A percentile compares a stretch with the other conserved stretches of the same genome.
These are phyloP conservation scores for Toxotes chatareus DNA, from an alignment of 2,113 vertebrate genomes.

Conservation along the genomic window DNA sequence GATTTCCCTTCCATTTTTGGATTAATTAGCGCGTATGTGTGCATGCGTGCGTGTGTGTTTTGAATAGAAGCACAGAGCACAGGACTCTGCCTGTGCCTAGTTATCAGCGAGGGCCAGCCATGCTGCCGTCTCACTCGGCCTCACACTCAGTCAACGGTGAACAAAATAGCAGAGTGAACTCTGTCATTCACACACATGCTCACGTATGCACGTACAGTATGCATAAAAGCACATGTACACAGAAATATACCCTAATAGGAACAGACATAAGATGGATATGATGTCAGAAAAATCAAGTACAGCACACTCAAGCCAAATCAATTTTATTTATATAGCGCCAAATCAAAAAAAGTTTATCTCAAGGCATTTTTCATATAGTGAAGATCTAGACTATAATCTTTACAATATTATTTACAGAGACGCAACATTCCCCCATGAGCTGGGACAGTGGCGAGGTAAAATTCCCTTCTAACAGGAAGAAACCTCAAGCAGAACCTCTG, in stretches of 20 bases:
- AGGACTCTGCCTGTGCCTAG: conserved; percentile 55
- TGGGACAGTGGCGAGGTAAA: too few species aligned
- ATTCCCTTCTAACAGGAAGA: too few species aligned
- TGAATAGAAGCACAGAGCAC: conserved; percentile 49
- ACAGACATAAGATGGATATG: not conserved
- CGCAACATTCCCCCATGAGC: too few species aligned
- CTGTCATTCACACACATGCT: conserved; percentile 42
- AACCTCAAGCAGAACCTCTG: too few species aligned
- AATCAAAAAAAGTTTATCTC: too few species aligned
- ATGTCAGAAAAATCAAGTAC: not conserved
- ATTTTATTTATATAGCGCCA: too few species aligned
- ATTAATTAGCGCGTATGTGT: conserved; percentile 76
- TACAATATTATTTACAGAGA: too few species aligned
- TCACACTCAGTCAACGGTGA: conserved; percentile 82
- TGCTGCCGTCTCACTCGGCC: conserved; percentile 79
- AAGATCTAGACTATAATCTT: too few species aligned
- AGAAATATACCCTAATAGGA: conserved; percentile 23
- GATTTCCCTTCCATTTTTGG: conserved; percentile 64
- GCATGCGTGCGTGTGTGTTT: conserved; percentile 53
- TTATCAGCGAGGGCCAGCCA: conserved; percentile 84
- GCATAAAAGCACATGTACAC: conserved; percentile 24
- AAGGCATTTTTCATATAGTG: too few species aligned
- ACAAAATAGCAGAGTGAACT: conserved; percentile 64
- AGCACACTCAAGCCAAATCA: not conserved
- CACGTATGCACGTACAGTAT: not conserved